A percentile compares a stretch with the other conserved stretches of the same genome.
These are phyloP conservation scores for Leucophenga varia DNA, from an alignment of 1,140 invertebrate species.

Conservation along the genomic window DNA sequence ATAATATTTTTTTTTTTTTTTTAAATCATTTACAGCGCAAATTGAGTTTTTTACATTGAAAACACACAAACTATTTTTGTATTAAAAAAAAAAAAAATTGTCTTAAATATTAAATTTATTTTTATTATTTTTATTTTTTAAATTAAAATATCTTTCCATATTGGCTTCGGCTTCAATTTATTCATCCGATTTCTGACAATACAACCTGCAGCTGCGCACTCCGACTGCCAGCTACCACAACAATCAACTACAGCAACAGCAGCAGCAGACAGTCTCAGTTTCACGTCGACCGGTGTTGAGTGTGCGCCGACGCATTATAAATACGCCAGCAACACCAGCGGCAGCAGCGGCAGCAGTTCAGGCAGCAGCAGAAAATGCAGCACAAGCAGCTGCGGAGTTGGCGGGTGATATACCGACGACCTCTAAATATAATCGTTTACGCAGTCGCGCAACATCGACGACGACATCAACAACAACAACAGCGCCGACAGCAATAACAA, in stretches of 20 bases:
- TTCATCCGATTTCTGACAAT: background rate
- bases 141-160: too few species aligned
- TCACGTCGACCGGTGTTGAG: slow-evolving; percentile 46
- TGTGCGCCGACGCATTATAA: slow-evolving; percentile 48
- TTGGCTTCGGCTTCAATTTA: background rate
- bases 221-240: slow-evolving; percentile 26
- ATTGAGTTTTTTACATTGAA: too few species aligned
- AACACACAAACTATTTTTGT: too few species aligned
- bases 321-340: slow-evolving; percentile 25
- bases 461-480: slow-evolving; percentile 14
- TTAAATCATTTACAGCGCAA: too few species aligned
- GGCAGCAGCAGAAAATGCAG: background rate
- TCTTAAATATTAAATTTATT: slow-evolving; percentile 12
- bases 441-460: slow-evolving; percentile 20
- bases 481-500: slow-evolving; percentile 12
- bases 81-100: slow-evolving; percentile 4
- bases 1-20: too few species aligned
- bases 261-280: slow-evolving; percentile 5
- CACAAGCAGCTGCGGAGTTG: slow-evolving; percentile 7
- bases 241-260: slow-evolving; percentile 1
- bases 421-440: slow-evolving; percentile 17
- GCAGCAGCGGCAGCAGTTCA: slow-evolving; percentile 6
- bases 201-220: slow-evolving; percentile 35
- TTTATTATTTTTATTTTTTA: too few species aligned
- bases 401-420: slow-evolving; percentile 15